Evolutionary conservation across 2,888 invertebrate genomes (phyloP).

Genomic region (Folsomia manolachei): DNA sequence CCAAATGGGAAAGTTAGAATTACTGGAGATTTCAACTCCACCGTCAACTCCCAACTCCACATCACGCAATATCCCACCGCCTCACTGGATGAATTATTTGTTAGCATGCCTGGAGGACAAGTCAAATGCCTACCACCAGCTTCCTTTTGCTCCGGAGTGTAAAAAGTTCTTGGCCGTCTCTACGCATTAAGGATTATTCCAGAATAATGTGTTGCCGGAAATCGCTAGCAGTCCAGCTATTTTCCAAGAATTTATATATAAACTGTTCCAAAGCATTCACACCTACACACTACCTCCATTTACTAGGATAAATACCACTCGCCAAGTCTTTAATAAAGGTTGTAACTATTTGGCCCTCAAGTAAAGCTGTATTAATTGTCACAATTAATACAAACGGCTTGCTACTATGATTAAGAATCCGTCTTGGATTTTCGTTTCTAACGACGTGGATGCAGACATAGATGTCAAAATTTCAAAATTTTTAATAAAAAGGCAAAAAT

Average conservation of each 20-base stretch:
- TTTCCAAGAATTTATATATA: constrained; percentile 53
- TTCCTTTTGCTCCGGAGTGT: constrained; percentile 50
- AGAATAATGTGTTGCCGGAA: constrained; percentile 52
- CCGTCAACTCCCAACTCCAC: constrained; percentile 49
- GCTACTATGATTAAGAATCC: no score
- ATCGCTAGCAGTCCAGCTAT: constrained; percentile 53
- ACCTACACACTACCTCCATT: no score
- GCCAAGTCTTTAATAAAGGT: no score
- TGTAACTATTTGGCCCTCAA: no score
- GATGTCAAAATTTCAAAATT: no score
- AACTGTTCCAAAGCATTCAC: constrained; percentile 52
- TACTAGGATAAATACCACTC: no score
- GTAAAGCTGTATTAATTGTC: no score
- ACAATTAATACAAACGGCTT: no score
- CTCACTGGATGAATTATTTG: constrained; percentile 46
- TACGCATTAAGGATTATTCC: constrained; percentile 52
- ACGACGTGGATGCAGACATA: no score
- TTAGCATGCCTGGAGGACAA: constrained; percentile 49
- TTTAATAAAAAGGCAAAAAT: no score
- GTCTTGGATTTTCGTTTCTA: no score
- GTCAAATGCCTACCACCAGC: constrained; percentile 53
- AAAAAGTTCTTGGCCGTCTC: constrained; percentile 51
- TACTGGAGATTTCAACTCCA: constrained; percentile 52
- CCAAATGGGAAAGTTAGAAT: constrained; percentile 51
- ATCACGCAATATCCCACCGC: constrained; percentile 51